Conservation (phyloP, 2,888 invertebrate species). For the Amphipoea oculea region DNA sequence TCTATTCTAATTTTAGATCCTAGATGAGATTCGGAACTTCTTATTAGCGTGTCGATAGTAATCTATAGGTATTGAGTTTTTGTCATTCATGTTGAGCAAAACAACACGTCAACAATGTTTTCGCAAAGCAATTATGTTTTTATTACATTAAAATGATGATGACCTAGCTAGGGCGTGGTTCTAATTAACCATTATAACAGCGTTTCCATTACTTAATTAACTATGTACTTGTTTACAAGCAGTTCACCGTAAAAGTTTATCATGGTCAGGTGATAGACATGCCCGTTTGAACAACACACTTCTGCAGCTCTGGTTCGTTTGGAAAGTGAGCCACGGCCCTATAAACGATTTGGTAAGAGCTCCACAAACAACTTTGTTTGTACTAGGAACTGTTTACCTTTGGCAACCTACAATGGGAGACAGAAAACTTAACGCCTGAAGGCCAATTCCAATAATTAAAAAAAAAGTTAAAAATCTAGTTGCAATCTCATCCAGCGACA, state of each 20-base stretch:
- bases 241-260: slow-evolving; percentile 14
- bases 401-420: background rate
- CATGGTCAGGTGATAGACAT: slow-evolving; percentile 28
- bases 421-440: background rate
- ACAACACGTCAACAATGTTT: background rate
- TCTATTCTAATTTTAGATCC: background rate
- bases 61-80: background rate
- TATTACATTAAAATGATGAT: background rate
- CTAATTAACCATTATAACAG: slow-evolving; percentile 25
- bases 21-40: no score
- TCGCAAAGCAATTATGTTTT: background rate
- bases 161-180: slow-evolving; percentile 4
- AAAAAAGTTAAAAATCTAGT: background rate
- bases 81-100: background rate
- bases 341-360: slow-evolving; percentile 32
- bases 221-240: slow-evolving; percentile 12
- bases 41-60: background rate
- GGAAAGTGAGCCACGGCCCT: slow-evolving; percentile 36
- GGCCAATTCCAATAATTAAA: background rate
- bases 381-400: slow-evolving; percentile 2
- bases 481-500: background rate
- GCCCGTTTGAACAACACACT: slow-evolving; percentile 36
- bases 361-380: slow-evolving; percentile 9
- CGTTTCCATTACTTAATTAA: slow-evolving; percentile 37
- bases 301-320: slow-evolving; percentile 38